Evolutionary conservation across 2,113 vertebrate genomes (phyloP).

Genomic region (Serilophus lunatus): DNA sequence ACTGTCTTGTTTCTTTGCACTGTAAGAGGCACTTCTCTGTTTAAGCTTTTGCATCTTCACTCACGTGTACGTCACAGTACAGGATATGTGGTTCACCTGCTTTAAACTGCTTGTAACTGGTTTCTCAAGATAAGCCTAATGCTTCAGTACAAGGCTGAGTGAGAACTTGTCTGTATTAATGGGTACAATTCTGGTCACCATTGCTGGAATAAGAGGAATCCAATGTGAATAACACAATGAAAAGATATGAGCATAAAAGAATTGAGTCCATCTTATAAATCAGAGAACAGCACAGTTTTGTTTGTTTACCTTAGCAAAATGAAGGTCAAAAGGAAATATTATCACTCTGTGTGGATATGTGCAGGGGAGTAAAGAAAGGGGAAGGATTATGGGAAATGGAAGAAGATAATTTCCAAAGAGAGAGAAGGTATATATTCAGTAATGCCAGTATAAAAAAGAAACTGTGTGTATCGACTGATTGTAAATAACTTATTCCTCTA

Average conservation of each 20-base stretch:
- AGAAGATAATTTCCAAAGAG: not conserved
- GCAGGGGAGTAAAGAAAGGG: not conserved
- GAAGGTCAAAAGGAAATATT: not conserved
- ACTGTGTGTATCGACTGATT: not conserved
- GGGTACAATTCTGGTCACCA: not conserved
- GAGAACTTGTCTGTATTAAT: not conserved
- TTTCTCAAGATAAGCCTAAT: not conserved
- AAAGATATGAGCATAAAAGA: not conserved
- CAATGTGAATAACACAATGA: accelerated
- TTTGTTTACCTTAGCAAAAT: not conserved
- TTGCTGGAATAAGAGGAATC: not conserved
- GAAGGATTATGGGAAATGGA: not conserved
- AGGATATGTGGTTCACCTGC: not conserved
- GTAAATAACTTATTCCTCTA: not conserved
- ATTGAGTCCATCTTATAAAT: not conserved
- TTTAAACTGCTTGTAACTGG: not conserved
- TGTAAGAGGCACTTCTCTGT: not conserved
- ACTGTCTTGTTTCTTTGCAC: not conserved
- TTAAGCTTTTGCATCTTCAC: not conserved
- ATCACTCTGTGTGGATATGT: not conserved
- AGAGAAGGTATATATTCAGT: not conserved
- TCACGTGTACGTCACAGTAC: not conserved
- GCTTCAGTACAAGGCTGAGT: not conserved
- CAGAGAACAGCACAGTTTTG: not conserved
- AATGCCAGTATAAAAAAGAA: not conserved